A percentile compares a stretch with the other conserved stretches of the same genome.
Evolutionary conservation across 1,140 invertebrate genomes (phyloP).

Genomic region (Aphaenogaster floridana): DNA sequence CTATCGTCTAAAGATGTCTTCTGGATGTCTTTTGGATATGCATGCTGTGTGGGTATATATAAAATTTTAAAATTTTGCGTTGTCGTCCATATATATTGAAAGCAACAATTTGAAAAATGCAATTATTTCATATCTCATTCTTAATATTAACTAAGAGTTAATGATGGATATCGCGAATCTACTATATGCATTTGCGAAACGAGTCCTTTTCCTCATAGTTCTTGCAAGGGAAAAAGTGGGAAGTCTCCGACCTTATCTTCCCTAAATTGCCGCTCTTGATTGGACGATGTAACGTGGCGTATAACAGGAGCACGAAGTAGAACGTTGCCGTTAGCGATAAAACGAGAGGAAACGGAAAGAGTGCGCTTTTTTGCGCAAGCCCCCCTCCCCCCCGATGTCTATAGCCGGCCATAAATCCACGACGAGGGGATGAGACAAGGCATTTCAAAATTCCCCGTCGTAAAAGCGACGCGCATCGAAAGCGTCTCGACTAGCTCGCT

Average conservation of each 20-base stretch:
- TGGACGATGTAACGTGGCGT: conserved; percentile 53
- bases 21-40: too few relatives aligned
- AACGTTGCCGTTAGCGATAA: conserved; percentile 37
- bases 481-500: not conserved
- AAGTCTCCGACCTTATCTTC: conserved; percentile 47
- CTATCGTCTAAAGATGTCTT: too few relatives aligned
- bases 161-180: not conserved
- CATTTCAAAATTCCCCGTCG: conserved; percentile 62
- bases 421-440: not conserved
- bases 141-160: not conserved
- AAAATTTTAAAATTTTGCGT: not conserved
- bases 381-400: conserved; percentile 38
- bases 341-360: conserved; percentile 43
- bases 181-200: conserved; percentile 30
- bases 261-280: conserved; percentile 63
- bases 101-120: not conserved
- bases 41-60: too few relatives aligned
- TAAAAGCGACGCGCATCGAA: conserved; percentile 26
- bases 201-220: not conserved
- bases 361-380: conserved; percentile 21
- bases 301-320: conserved; percentile 23
- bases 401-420: conserved; percentile 60
- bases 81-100: not conserved
- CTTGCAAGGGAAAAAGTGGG: not conserved
- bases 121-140: not conserved